Evolutionary conservation across 2,113 vertebrate species (phyloP), one percentile per base, ranked within the genome.

Genomic region (Aramus guarauna): DNA sequence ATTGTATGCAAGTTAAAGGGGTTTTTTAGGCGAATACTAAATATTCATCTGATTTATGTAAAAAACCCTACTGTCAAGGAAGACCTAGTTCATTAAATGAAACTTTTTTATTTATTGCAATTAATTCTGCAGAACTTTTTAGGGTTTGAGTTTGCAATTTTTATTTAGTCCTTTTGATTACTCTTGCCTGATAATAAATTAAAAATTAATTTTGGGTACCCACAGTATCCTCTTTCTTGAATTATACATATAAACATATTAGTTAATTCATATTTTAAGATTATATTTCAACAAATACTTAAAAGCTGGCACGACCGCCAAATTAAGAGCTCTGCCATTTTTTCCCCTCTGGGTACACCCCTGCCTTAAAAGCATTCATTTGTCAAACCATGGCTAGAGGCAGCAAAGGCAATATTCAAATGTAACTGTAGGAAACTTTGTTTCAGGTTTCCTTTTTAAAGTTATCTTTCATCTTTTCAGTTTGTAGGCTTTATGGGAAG

Each of bases 221-320:
- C 87, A 92, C 26, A 84, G 85, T 50, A 83, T 71, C 59, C 37
- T 88, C 22, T 2, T 68, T 94, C 39, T 74, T 94, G 72, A 94
- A 93, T 96, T 95, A 97, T 93, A 94, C 68, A 92, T 94, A 91
- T 60, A 95, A 89, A 87, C 60, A 60, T 79, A 78, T 85, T 79
- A 91, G 26, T 69, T 85, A 90, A 82, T 96, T 95, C 37, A 45
- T 85, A 92, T 92, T 88, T 95, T 88, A 96, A 88, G 78, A 83
- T 74, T 88, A 74, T 24, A 66, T 39, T 80, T 93, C 59, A 83
- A 62, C 64, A 67, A 88, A 93, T 73, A 92, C 79, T 94, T 94
- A 92, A 90, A 95, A 95, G 59, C 63, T 94, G 72, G 45, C 30
- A 18, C 78, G 74, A 73, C 12, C 45, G 86, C 37, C 67, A 92